Base-by-base conservation (phyloP, 2,888 invertebrate species). In the Tipula unca region DNA sequence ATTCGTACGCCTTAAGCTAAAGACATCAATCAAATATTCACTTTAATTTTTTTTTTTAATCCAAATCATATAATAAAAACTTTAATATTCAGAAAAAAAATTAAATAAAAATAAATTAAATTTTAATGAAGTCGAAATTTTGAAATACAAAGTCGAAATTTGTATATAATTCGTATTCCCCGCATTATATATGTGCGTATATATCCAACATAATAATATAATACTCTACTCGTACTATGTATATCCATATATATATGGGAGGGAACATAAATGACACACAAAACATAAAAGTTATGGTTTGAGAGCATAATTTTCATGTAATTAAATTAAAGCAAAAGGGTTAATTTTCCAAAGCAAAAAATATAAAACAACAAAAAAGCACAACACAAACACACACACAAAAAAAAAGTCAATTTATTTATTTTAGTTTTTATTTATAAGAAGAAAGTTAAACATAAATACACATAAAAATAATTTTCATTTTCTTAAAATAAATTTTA, bases 21-120 rank as follows among this genome's bases (percentile, higher is more conserved):
- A 69, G 69, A 69, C 69, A 69, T 69, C 69, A 69, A 69, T 69
- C 69, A 69, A 69, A 69, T 69, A 69, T 69, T 69, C 69, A 69
- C 69, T 25, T 69, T 69, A 69, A 25, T 10, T 8, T 69, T 48
- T 69, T 25, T 1, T n/a, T n/a, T n/a, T n/a, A n/a, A n/a, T 69
- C 25, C 69, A 69, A 25, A 25, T 69, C 25, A 69, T 13, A 69
- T 10, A 25, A 69, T 25, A 25, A 69, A 69, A 69, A 69, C 25
- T 69, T 69, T 69, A 69, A 69, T 69, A 69, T 69, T 69, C 69
- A 69, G 20, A 69, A 25, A 25, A 69, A 69, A 69, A 25, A 69
- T 69, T 69, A 69, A 69, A 69, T 69, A 69, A 69, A 69, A 69
- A 69, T 69, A 69, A 69, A 69, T 69, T 69, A 69, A 69, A 69